Evolutionary conservation across 2,113 vertebrate genomes (phyloP).

Genomic region (Crocuta crocuta): DNA sequence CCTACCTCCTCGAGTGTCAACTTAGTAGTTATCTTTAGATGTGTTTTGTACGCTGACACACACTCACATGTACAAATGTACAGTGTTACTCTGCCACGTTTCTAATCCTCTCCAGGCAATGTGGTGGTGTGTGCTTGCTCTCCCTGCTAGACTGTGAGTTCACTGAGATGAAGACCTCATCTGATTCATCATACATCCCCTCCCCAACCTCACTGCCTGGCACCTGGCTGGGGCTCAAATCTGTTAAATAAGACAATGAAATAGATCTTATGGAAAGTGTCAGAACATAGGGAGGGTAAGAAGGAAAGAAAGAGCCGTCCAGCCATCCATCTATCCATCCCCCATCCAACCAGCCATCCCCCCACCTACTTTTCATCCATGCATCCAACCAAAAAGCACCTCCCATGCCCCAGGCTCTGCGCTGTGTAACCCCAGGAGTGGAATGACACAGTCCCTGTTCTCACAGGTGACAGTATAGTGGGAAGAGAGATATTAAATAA

Average conservation of each 20-base stretch:
- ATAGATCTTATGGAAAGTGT: background rate
- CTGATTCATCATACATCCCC: background rate
- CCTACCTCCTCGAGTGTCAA: background rate
- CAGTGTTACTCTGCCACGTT: rapidly evolving
- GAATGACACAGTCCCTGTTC: background rate
- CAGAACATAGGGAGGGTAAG: background rate
- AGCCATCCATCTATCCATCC: background rate
- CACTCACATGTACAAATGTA: background rate
- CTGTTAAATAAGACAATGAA: background rate
- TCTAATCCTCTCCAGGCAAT: background rate
- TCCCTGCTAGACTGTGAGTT: background rate
- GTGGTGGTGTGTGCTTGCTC: background rate
- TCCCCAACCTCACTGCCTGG: background rate
- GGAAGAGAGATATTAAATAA: background rate
- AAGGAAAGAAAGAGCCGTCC: background rate
- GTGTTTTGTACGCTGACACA: background rate
- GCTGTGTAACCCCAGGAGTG: background rate
- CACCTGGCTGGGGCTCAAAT: background rate
- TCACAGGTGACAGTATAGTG: background rate
- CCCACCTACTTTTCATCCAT: background rate
- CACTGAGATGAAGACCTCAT: background rate
- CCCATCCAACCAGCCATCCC: no score
- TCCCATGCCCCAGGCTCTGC: background rate
- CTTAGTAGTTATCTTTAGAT: background rate
- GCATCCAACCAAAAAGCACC: background rate